Evolutionary conservation across 2,888 invertebrate species (phyloP), one percentile per base, ranked within the genome.

Genomic region (Rhyacophila evoluta): DNA sequence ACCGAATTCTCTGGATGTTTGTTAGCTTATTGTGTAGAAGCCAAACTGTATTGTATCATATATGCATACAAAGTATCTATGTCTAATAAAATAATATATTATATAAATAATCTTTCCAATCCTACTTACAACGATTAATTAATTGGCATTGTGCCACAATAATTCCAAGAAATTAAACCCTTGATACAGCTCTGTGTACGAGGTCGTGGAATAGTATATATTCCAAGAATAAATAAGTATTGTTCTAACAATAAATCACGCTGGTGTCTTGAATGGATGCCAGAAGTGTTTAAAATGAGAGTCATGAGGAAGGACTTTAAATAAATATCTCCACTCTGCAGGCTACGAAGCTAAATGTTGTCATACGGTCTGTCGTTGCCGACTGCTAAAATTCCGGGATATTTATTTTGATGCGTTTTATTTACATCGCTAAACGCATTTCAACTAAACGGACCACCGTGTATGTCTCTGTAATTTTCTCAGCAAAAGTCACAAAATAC

Each of bases 221-320:
- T 55, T 55, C 55, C 5, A 10, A 55, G 55, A 55, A 55, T 55
- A 55, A 55, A 55, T 55, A 55, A 55, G 55, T 55, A 55, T 55
- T 55, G 55, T 25, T 55, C 55, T 55, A 55, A 55, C 19, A 55
- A 55, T 55, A 55, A 55, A 55, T 55, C 55, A 55, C 12, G 55
- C 8, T 25, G 12, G 55, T 55, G 55, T 55, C 55, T 55, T 55
- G 55, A 55, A 55, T 55, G 19, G 55, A 55, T 55, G 55, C 55
- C 55, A 55, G 55, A 6, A 55, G 55, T 55, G 55, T 55, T 19
- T 55, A 10, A 55, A 33, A 19, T 55, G 55, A 19, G 25, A 55
- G 55, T 25, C 55, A 55, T 55, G 55, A 55, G 25, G 55, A 55
- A 55, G 55, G 55, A 55, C 55, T 55, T 55, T 19, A 55, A 55